phyloP scores from a whole-genome alignment of 2,797 vertebrate genomes.

The Dendrocincla fuliginosa region DNA sequence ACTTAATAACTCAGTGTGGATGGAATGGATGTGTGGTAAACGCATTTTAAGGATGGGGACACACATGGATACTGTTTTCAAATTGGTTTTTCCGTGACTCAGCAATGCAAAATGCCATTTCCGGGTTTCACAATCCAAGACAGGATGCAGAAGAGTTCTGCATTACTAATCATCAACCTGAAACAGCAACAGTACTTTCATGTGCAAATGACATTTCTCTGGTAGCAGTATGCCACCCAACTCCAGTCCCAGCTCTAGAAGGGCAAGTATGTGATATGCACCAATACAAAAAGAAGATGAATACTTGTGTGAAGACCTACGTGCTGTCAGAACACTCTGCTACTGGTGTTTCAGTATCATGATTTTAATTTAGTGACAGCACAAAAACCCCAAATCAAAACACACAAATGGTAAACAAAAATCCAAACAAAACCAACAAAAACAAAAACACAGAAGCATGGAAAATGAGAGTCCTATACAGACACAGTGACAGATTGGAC shows the following conservation, averaged over 20 bases:
- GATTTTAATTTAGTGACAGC: background rate
- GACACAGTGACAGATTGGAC: background rate
- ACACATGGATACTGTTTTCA: fast-evolving
- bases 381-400: background rate
- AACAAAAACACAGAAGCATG: background rate
- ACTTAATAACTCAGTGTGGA: background rate
- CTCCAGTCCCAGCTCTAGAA: background rate
- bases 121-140: background rate
- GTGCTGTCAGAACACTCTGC: background rate
- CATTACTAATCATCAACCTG: background rate
- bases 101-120: background rate
- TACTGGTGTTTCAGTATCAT: background rate
- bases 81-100: background rate
- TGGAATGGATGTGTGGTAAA: background rate
- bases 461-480: background rate
- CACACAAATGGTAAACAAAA: background rate
- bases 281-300: background rate
- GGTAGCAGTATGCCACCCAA: background rate
- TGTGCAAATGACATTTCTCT: background rate
- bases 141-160: background rate
- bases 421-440: background rate
- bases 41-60: fast-evolving
- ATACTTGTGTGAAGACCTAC: background rate
- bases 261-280: background rate
- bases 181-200: background rate